Base-by-base conservation (phyloP, 1,140 invertebrate species). In the Cryptotermes secundus region DNA sequence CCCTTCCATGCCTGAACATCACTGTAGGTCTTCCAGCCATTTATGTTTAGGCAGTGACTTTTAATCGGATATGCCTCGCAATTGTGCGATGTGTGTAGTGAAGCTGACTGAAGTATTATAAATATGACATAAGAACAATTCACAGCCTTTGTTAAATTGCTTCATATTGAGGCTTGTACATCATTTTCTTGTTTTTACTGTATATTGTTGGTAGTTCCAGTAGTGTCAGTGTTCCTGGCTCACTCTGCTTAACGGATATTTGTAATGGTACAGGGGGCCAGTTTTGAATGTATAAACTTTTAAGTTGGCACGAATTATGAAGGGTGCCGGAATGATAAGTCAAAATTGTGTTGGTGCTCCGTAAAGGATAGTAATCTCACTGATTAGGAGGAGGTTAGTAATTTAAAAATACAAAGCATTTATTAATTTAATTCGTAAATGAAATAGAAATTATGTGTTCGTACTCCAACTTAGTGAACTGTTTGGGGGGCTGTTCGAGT, bases 341-440 rank as follows among this genome's bases (percentile, higher is more conserved):
- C 1, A n/a, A 72, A 72, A 31, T 72, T n/a, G 26, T 72, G 26
- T n/a, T 72, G 59, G 59, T 72, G 59, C 59, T 72, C 26, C 7
- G 59, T 72, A 72, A n/a, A 31, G 59, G 59, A 72, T 72, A 72
- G 59, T 72, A 72, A 72, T 72, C 59, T 72, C 59, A 72, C n/a
- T 72, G 26, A n/a, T n/a, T 72, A 72, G 26, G 9, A n/a, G 59
- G 7, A 72, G 59, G 6, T 16, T 4, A 31, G 31, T 72, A 72
- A 72, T 72, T 72, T 72, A 72, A 31, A n/a, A 72, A n/a, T n/a
- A 6, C 26, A 72, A 72, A 72, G 59, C 59, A 72, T 72, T 72
- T 72, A 72, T 72, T 72, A 72, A 72, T 72, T 72, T 72, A 72
- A 72, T 72, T 72, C n/a, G 59, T 72, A 72, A 31, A 72, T 72